Conservation (phyloP, 2,113 vertebrate genomes). For the Tetrax tetrax region DNA sequence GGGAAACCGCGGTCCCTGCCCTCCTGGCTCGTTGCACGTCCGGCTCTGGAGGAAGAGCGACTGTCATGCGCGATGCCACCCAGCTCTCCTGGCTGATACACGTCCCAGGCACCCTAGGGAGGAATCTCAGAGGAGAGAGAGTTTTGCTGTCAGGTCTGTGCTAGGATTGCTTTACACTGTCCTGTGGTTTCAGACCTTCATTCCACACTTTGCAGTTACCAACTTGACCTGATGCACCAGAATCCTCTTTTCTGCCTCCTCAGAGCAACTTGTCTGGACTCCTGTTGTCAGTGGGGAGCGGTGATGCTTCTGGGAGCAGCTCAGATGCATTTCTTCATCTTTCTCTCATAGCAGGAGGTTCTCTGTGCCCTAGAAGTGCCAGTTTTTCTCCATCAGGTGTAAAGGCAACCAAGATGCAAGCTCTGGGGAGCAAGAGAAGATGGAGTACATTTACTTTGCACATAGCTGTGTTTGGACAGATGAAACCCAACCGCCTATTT, state of each 20-base stretch:
- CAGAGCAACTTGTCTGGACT: background rate
- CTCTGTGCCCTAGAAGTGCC: background rate
- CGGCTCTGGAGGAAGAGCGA: background rate
- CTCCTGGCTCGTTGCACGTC: background rate
- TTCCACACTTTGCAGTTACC: background rate
- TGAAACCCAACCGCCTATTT: background rate
- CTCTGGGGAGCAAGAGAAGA: background rate
- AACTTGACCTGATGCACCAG: background rate
- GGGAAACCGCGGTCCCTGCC: background rate
- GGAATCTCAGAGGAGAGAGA: background rate
- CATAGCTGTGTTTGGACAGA: background rate
- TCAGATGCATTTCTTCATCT: background rate
- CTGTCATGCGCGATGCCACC: fast-evolving
- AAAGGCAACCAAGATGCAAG: background rate
- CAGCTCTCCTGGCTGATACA: background rate
- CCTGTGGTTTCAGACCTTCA: background rate
- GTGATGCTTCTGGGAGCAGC: background rate
- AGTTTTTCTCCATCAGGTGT: background rate
- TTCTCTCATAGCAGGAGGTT: background rate
- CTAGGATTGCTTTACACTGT: background rate
- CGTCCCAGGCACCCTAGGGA: background rate
- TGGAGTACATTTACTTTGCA: background rate
- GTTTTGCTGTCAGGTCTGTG: background rate
- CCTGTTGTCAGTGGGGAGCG: background rate
- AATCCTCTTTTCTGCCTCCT: background rate